Base-by-base conservation (phyloP, 2,888 invertebrate genomes). In the Tenthredo amoena region DNA sequence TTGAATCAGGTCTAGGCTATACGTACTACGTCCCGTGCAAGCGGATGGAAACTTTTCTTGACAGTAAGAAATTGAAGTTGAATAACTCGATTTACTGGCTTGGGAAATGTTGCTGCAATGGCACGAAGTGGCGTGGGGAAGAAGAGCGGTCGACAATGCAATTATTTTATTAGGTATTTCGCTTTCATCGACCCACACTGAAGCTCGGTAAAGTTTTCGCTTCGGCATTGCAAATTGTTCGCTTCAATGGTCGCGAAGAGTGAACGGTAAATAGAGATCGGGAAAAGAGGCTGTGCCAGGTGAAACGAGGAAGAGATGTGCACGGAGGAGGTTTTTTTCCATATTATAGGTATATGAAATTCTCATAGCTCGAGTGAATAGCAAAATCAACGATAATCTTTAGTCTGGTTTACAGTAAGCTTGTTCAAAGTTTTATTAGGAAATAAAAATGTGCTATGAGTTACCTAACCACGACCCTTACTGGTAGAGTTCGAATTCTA, bases 161-260 rank as follows among this genome's bases (percentile, higher is more conserved):
- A 84, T 84, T 72, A 84, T 74, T 58, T 74, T 50, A 84, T 84
- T 74, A 84, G 74, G 55, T 76, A 58, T 74, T 84, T 76, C 84
- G 37, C 81, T 76, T 31, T 84, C 74, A 76, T 84, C 58, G 72
- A 55, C 34, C 40, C 21, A 31, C 6, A 34, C 26, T 12, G 37
- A n/a, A 88, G 89, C 89, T 87, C 88, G 89, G 87, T 89, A 91
- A 92, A 92, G 91, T 92, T 91, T 92, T 90, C 90, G 88, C 87
- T 91, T 93, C 92, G 91, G 91, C 91, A 92, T 92, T 92, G 91
- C 91, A 92, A 92, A 93, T 92, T 92, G 90, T 91, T 91, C 90
- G 91, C 40, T 81, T 58, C 81, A 62, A 81, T 40, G 62, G 21
- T 62, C 40, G 7, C 26, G n/a, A 34, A 55, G 34, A 77, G 47